Percentiles rank a stretch among this genome's conserved stretches.
Conservation (phyloP, 1,140 invertebrate species). For the Anagrus nilaparvatae region DNA sequence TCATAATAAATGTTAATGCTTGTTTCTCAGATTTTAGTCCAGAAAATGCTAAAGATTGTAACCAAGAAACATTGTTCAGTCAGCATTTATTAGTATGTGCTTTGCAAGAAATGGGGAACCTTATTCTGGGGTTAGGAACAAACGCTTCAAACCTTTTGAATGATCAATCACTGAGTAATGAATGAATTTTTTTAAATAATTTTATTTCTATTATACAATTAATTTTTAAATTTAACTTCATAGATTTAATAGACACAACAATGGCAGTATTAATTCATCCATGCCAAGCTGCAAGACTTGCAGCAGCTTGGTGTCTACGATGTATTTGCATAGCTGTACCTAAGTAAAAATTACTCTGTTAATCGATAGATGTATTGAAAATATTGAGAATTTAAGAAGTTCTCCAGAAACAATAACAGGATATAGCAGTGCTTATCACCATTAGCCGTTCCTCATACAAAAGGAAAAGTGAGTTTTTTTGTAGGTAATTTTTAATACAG, state of each 20-base stretch:
- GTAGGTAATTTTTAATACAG: too few relatives aligned
- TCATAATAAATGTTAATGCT: too few relatives aligned
- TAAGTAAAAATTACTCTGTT: slow-evolving; percentile 85
- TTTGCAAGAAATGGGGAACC: slow-evolving; percentile 80
- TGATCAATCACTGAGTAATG: slow-evolving; percentile 72
- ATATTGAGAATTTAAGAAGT: slow-evolving; percentile 78
- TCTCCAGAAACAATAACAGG: slow-evolving; percentile 89
- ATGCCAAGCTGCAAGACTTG: slow-evolving; percentile 79
- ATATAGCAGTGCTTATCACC: slow-evolving; percentile 90
- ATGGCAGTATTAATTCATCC: slow-evolving; percentile 85
- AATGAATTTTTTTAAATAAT: slow-evolving; percentile 1
- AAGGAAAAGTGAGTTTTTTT: slow-evolving; percentile 74
- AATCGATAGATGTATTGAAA: slow-evolving; percentile 79
- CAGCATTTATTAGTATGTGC: slow-evolving; percentile 92
- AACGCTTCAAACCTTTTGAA: slow-evolving; percentile 79
- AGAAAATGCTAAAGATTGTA: slow-evolving; percentile 81
- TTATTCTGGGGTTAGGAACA: slow-evolving; percentile 81
- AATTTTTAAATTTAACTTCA: too few relatives aligned
- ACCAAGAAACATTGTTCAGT: slow-evolving; percentile 83
- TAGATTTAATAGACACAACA: slow-evolving; percentile 45
- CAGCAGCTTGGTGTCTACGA: slow-evolving; percentile 88
- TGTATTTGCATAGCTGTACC: slow-evolving; percentile 89
- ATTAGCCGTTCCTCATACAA: slow-evolving; percentile 90
- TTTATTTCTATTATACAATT: too few relatives aligned
- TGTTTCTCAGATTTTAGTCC: slow-evolving; percentile 84